A percentile compares a stretch with the other conserved stretches of the same genome.
These are phyloP conservation scores for Daubentonia madagascariensis DNA, from an alignment of 2,113 vertebrate species.

Conservation along the genomic window DNA sequence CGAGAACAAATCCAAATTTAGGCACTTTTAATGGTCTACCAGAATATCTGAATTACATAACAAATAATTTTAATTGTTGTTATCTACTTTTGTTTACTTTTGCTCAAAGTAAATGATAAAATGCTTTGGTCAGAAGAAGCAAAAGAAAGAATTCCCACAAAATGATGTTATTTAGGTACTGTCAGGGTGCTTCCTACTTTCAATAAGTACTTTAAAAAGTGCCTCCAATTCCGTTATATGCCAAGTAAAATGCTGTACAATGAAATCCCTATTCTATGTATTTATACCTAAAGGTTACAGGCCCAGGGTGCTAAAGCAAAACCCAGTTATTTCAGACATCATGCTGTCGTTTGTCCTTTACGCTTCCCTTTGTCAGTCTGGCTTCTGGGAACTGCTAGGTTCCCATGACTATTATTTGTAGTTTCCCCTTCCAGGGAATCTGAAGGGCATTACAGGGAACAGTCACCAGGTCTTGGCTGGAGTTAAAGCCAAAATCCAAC, in stretches of 20 bases:
- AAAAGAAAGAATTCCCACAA: not conserved
- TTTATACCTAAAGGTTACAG: slow-evolving; percentile 44
- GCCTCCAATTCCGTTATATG: not conserved
- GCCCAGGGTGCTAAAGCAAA: not conserved
- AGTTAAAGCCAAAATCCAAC: slow-evolving; percentile 49
- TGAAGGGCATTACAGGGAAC: slow-evolving; percentile 57
- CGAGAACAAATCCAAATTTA: not conserved
- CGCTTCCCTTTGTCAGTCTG: not conserved
- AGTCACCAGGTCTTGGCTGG: not conserved
- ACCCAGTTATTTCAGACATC: not conserved
- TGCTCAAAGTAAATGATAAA: slow-evolving; percentile 7
- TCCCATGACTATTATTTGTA: slow-evolving; percentile 34
- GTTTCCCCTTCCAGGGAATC: slow-evolving; percentile 43
- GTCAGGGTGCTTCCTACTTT: not conserved
- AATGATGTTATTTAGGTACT: not conserved
- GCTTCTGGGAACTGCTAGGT: slow-evolving; percentile 37
- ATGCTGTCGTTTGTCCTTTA: slow-evolving; percentile 42
- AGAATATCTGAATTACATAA: not conserved
- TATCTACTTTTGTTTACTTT: not conserved
- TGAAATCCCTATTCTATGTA: not conserved
- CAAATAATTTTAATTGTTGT: not conserved
- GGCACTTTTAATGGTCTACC: not conserved
- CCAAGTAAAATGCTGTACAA: not conserved
- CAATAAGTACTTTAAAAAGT: not conserved
- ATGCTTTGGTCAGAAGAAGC: not conserved